Evolutionary conservation across 2,888 invertebrate genomes (phyloP).

Genomic region (Yponomeuta cagnagella): DNA sequence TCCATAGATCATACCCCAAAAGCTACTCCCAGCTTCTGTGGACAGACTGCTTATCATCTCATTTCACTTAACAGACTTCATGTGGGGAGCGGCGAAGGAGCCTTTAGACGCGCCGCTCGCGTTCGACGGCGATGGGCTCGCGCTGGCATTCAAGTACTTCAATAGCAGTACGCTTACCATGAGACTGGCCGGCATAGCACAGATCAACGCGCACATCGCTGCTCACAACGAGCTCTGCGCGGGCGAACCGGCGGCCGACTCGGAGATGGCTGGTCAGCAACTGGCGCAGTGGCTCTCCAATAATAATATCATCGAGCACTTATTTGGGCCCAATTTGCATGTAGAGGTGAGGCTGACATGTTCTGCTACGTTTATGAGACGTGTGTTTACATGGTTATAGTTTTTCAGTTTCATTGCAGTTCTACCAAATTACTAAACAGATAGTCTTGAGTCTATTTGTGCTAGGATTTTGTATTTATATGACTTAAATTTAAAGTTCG

Average conservation of each 20-base stretch:
- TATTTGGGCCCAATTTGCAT: conserved; percentile 98
- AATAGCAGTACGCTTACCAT: conserved; percentile 95
- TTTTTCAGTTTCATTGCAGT: too few relatives aligned
- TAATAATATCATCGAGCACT: conserved; percentile 93
- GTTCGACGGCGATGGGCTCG: conserved; percentile 93
- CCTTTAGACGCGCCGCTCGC: conserved; percentile 89
- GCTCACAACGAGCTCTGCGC: conserved; percentile 94
- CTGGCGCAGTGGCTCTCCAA: conserved; percentile 92
- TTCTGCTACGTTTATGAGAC: too few relatives aligned
- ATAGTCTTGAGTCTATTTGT: too few relatives aligned
- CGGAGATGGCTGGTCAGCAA: conserved; percentile 88
- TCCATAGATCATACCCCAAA: too few relatives aligned
- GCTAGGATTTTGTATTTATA: background rate
- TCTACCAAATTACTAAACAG: too few relatives aligned
- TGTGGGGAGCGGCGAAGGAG: conserved; percentile 97
- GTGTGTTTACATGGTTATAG: too few relatives aligned
- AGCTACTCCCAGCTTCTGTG: too few relatives aligned
- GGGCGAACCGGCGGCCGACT: conserved; percentile 89
- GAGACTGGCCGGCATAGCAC: conserved; percentile 93
- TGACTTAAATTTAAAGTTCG: background rate
- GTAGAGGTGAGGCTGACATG: conserved; percentile 81
- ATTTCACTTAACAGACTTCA: conserved; percentile 79
- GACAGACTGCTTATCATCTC: too few relatives aligned
- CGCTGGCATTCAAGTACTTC: conserved; percentile 96
- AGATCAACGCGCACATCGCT: conserved; percentile 95